These are phyloP conservation scores for Enteromius mattozi DNA, from an alignment of 2,797 vertebrate genomes.

Conservation along the genomic window DNA sequence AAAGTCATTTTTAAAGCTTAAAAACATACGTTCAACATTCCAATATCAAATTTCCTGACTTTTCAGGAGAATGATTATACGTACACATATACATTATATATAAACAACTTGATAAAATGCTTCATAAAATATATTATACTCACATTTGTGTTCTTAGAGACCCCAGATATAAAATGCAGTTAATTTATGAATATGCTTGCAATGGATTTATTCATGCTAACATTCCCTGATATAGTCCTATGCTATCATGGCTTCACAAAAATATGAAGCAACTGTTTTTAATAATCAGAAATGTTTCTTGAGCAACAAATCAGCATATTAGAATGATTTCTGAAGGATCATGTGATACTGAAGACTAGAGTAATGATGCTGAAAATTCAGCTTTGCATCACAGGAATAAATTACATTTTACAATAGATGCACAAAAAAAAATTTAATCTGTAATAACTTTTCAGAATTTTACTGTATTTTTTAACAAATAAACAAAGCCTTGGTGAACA, in stretches of 20 bases:
- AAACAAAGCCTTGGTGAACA: neutral
- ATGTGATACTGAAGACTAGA: neutral
- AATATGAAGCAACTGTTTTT: neutral
- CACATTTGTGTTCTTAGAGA: neutral
- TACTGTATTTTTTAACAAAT: neutral
- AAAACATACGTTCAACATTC: neutral
- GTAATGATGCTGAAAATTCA: neutral
- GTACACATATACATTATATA: neutral
- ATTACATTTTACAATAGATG: neutral
- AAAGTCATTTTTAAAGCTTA: neutral
- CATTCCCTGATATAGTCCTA: neutral
- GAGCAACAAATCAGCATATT: neutral
- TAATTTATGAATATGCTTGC: neutral
- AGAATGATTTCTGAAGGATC: constrained; percentile 2
- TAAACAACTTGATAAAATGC: neutral
- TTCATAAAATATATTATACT: neutral
- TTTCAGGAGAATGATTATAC: neutral
- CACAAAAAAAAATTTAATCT: neutral
- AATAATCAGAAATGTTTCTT: neutral
- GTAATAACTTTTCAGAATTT: neutral
- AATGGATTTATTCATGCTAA: neutral
- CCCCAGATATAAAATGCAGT: neutral
- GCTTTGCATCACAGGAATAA: neutral
- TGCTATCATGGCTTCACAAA: neutral
- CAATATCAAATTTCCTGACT: neutral